A percentile compares a stretch with the other conserved stretches of the same genome.
These are phyloP conservation scores for Siderastrea siderea DNA, from an alignment of 92 coral and sea anemone genomes.

Conservation along the genomic window DNA sequence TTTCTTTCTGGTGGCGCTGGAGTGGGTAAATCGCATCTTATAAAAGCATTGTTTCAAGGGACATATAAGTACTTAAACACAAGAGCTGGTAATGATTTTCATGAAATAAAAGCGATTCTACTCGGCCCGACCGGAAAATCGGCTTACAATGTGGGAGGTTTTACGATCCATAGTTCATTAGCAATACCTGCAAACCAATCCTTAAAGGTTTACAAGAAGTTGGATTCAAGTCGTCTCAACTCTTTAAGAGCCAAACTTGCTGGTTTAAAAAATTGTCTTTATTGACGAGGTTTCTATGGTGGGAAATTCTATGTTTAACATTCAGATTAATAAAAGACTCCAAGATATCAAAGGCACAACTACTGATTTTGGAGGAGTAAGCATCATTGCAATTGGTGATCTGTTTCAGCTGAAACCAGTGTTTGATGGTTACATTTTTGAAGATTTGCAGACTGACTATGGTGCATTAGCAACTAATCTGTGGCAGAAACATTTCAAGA, in stretches of 20 bases:
- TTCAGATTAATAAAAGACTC: constrained; percentile 56
- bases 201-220: constrained; percentile 12
- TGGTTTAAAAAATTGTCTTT: constrained; percentile 13
- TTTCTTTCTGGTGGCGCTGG: constrained; percentile 69
- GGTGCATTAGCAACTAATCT: constrained; percentile 35
- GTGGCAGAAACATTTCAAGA: constrained; percentile 42
- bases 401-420: constrained; percentile 60
- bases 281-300: constrained; percentile 65
- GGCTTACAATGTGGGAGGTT: constrained; percentile 33
- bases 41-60: constrained; percentile 36
- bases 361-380: constrained; percentile 60
- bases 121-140: constrained; percentile 51
- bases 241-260: constrained; percentile 24
- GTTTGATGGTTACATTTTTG: constrained; percentile 48
- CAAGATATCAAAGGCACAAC: constrained; percentile 57
- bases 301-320: constrained; percentile 56
- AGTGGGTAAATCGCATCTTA: constrained; percentile 55
- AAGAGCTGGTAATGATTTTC: constrained; percentile 40
- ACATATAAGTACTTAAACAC: constrained; percentile 17
- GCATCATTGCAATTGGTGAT: constrained; percentile 66
- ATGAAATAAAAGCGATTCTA: constrained; percentile 39
- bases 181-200: constrained; percentile 46
- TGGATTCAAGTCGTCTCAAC: constrained; percentile 39
- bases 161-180: constrained; percentile 35
- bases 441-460: constrained; percentile 40